Evolutionary conservation across 2,888 invertebrate genomes (phyloP), one percentile per base, ranked within the genome.

Genomic region (Ryuthela nishihirai): DNA sequence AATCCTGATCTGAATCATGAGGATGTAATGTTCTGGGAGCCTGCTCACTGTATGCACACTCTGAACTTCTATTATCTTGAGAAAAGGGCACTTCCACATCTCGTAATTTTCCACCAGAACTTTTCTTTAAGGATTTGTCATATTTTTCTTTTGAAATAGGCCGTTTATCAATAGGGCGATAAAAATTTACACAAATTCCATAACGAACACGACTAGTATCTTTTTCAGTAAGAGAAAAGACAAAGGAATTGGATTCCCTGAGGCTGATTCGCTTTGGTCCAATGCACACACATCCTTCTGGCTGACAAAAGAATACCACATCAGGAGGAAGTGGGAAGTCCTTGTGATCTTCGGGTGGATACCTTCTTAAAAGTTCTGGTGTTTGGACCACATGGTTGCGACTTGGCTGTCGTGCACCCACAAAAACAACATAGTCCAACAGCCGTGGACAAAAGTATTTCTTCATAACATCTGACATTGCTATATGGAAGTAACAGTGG

Each of bases 261-360:
- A 85, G 78, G 32, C 85, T 84, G 18, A 88, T 85, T 63, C 88
- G 83, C 68, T 90, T 84, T 6, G 92, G 92, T 12, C 93, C 92
- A 62, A 92, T 88, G 62, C 77, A 78, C 47, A 79, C 87, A 75
- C 98, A 99, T 50, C 99, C 99, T 77, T 99, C 99, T 1, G 99
- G 99, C 76, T 99, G 99, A 73, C 99, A 99, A 78, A 99, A 99
- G 77, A 94, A 98, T 23, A 98, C 95, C 84, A 99, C 97, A 76
- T 99, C 99, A 72, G 93, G 80, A 0, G 99, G 97, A 70, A 99
- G 79, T 0, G 92, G 89, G 75, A 99, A 99, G 77, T 99, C 99
- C 47, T 75, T 72, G 78, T 97, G 97, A 77, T 97, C 93, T 68
- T 91, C 88, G 21, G 91, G 81, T 1, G 97, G 97, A 75, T 95